These are phyloP conservation scores for Theropithecus gelada DNA, from an alignment of 2,113 vertebrate species.

Conservation along the genomic window DNA sequence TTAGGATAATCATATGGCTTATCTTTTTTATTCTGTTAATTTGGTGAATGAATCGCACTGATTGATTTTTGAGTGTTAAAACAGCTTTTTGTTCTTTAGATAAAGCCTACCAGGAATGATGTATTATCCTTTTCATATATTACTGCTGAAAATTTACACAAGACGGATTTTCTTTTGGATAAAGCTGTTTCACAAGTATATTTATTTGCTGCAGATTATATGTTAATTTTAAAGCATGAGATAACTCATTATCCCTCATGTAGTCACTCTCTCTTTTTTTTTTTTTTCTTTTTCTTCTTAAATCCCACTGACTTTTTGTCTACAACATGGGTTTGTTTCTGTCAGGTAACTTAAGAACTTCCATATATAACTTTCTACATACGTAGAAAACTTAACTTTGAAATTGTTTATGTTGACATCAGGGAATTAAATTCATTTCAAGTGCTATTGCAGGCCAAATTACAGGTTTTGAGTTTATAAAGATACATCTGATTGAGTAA, in stretches of 20 bases:
- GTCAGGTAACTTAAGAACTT: neutral
- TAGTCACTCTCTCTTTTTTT: neutral
- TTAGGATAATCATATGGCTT: neutral
- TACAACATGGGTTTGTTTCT: neutral
- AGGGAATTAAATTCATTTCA: neutral
- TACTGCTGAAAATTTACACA: neutral
- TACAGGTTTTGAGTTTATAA: neutral
- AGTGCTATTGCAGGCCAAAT: neutral
- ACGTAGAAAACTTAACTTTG: neutral
- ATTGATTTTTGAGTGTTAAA: conserved; percentile 12
- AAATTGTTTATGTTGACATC: neutral
- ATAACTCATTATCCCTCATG: neutral
- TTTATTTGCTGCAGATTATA: neutral
- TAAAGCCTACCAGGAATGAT: neutral
- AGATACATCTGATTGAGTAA: neutral
- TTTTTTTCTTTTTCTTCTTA: neutral
- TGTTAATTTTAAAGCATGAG: neutral
- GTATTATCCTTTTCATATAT: neutral
- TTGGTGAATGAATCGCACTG: neutral
- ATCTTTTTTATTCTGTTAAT: neutral
- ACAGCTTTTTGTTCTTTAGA: neutral
- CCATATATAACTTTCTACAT: neutral
- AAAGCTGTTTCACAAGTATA: neutral
- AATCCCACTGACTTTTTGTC: neutral
- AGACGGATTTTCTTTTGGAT: neutral